Evolutionary conservation across 2,888 invertebrate species (phyloP), one percentile per base, ranked within the genome.

Genomic region (Oasisia sp.): DNA sequence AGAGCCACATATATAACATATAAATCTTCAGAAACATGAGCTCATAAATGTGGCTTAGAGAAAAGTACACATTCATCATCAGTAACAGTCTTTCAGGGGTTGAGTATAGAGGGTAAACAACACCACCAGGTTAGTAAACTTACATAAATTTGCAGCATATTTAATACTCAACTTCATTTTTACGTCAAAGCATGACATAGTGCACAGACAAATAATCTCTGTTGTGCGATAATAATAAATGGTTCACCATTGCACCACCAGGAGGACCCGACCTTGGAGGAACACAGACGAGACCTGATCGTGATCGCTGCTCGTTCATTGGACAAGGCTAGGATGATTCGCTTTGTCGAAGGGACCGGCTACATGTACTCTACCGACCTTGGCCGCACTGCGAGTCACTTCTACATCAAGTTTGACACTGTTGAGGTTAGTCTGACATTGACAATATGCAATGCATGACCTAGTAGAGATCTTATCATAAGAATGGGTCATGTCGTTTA

Each of bases 351-450:
- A 93, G 97, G 97, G 92, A 98, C 98, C 0, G 98, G 98, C 11
- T 95, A 95, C 93, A 94, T 96, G 93, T 93, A 94, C 89, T 94
- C 97, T 4, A 97, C 97, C 92, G 99, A 99, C 96, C 97, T 99
- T 94, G 99, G 99, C 0, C 97, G 99, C 92, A 99, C 99, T 27
- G 99, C 99, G 0, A 99, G 99, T 95, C 98, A 99, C 96, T 99
- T 98, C 97, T 99, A 99, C 96, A 98, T 99, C 93, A 99, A 99
- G 93, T 98, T 98, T 95, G 98, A 98, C 94, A 99, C 99, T 0
- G 98, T 99, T 94, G 98, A 99, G 96, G 96, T 96, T 94, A 93
- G 93, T 93, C 27, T 91, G 74, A 74, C 5, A 74, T 74, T 74
- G 19, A 74, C 74, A 74, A 27, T 7, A 74, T n/a, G n/a, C 38